Percentiles rank a stretch among this genome's conserved stretches.
Conservation (phyloP, 1,140 invertebrate genomes). For the Nylanderia fulva region DNA sequence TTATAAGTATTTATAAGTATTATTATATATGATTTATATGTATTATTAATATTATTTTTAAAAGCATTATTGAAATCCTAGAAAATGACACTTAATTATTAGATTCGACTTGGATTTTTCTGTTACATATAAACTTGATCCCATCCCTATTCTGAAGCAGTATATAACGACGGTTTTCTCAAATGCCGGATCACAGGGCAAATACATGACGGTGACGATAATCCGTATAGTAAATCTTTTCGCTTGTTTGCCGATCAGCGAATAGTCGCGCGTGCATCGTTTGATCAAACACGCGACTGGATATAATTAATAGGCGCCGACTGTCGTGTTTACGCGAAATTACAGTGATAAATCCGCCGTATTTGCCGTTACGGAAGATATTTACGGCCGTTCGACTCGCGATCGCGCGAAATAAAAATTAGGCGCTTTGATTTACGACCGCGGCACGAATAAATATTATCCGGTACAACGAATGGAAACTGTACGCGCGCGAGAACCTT, state of each 20-base stretch:
- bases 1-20: too few relatives aligned
- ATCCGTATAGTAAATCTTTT: conserved; percentile 58
- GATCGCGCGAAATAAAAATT: conserved; percentile 54
- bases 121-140: too few relatives aligned
- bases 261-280: conserved; percentile 31
- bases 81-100: too few relatives aligned
- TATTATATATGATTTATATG: too few relatives aligned
- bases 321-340: conserved; percentile 58
- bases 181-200: not conserved
- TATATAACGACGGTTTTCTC: conserved; percentile 28
- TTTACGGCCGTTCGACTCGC: conserved; percentile 50
- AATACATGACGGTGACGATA: conserved; percentile 10
- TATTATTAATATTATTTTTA: too few relatives aligned
- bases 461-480: not conserved
- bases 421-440: conserved; percentile 43
- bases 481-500: not conserved
- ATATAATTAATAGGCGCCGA: conserved; percentile 58
- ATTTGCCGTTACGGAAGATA: conserved; percentile 55
- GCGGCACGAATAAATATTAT: conserved; percentile 28
- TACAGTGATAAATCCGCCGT: conserved; percentile 60
- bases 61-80: too few relatives aligned
- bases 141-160: too few relatives aligned
- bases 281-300: conserved; percentile 50
- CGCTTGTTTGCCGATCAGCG: conserved; percentile 44
- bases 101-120: too few relatives aligned